Conservation (phyloP, 2,888 invertebrate genomes). For the Abrostola triplasia region DNA sequence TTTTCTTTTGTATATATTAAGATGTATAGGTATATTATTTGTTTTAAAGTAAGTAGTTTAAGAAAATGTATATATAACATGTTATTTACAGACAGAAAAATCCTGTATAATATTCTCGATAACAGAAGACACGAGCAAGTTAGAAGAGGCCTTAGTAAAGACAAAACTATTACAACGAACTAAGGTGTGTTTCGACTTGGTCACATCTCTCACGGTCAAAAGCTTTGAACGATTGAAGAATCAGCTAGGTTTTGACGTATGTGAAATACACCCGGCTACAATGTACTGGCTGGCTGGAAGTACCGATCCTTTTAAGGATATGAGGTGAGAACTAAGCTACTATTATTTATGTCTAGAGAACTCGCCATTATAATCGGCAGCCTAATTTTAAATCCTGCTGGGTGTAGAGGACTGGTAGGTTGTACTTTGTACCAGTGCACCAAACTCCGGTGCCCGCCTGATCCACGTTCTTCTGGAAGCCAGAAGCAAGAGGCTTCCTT, state of each 20-base stretch:
- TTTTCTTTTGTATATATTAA: too few species aligned
- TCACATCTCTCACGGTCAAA: conserved; percentile 38
- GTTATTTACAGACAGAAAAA: conserved; percentile 34
- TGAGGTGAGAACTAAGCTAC: conserved; percentile 16
- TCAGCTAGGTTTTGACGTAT: conserved; percentile 20
- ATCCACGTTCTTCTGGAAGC: too few species aligned
- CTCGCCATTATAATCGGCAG: too few species aligned
- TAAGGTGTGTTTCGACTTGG: conserved; percentile 28
- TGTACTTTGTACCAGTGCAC: too few species aligned
- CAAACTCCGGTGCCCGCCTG: too few species aligned
- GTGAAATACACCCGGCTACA: conserved; percentile 25
- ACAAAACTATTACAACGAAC: conserved; percentile 61
- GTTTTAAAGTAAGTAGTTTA: too few species aligned
- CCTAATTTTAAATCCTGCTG: too few species aligned
- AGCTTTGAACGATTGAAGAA: conserved; percentile 33
- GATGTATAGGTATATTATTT: too few species aligned
- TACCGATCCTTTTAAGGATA: conserved; percentile 29
- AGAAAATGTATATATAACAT: too few species aligned
- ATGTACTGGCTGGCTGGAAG: conserved; percentile 35
- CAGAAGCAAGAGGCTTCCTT: too few species aligned
- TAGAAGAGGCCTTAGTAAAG: conserved; percentile 56
- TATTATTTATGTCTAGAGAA: too few species aligned
- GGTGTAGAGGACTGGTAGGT: too few species aligned
- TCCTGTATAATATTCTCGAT: conserved; percentile 51
- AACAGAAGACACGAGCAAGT: conserved; percentile 53